These are phyloP conservation scores for Theristicus caerulescens DNA, from an alignment of 2,113 vertebrate species.

Conservation along the genomic window DNA sequence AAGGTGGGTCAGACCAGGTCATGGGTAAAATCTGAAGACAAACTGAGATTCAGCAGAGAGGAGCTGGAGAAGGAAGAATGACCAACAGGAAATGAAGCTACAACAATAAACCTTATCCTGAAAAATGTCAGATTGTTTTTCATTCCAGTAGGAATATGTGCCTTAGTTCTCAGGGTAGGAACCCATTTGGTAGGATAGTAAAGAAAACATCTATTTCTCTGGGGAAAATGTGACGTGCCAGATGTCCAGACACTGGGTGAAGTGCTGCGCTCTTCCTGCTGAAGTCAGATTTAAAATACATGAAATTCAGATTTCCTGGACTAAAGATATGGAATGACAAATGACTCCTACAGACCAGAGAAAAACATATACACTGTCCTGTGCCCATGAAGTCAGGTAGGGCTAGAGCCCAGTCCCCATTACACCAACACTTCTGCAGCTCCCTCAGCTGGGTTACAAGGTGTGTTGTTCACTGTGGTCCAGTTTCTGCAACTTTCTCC, in stretches of 20 bases:
- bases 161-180: slow-evolving; percentile 41
- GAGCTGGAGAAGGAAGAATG: neutral
- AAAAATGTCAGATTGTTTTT: slow-evolving; percentile 58
- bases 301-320: neutral
- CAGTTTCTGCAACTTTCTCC: neutral
- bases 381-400: neutral
- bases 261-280: neutral
- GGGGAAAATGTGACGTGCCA: neutral
- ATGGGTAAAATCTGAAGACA: slow-evolving; percentile 37
- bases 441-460: neutral
- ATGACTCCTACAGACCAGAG: neutral
- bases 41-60: neutral
- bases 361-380: neutral
- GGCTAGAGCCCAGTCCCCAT: neutral
- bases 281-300: neutral
- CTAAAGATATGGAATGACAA: neutral
- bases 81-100: slow-evolving; percentile 56
- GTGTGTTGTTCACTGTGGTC: neutral
- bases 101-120: slow-evolving; percentile 43
- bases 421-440: neutral
- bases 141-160: slow-evolving; percentile 39
- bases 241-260: neutral
- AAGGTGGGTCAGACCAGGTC: slow-evolving; percentile 33
- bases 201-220: slow-evolving; percentile 12
- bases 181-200: neutral